Percentiles rank a stretch among this genome's conserved stretches.
Conservation (phyloP, 2,888 invertebrate genomes). For the Bibio marci region DNA sequence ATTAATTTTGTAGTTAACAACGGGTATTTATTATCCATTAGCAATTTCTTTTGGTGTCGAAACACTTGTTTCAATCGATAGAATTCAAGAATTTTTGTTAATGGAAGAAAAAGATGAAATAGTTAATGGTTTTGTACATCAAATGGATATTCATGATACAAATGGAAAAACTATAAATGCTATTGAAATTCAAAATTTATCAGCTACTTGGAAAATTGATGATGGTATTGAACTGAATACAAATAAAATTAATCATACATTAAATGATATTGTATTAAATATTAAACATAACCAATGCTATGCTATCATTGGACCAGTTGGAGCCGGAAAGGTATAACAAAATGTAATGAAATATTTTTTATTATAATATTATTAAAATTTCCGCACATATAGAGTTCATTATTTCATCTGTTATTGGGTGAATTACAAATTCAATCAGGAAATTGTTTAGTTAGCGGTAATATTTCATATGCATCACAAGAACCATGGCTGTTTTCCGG, state of each 20-base stretch:
- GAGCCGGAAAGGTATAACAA: constrained; percentile 56
- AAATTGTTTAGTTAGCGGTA: constrained; percentile 33
- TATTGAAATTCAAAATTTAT: constrained; percentile 27
- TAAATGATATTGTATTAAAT: constrained; percentile 36
- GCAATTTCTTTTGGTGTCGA: constrained; percentile 41
- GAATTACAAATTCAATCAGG: constrained; percentile 39
- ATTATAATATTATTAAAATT: not conserved
- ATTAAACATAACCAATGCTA: constrained; percentile 47
- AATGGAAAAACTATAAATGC: constrained; percentile 17
- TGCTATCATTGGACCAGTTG: constrained; percentile 76
- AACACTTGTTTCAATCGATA: constrained; percentile 33
- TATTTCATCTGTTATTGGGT: constrained; percentile 36
- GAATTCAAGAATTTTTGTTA: constrained; percentile 37
- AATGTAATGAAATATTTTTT: no score
- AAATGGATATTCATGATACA: no score
- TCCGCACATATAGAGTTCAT: constrained; percentile 21
- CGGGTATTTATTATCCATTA: constrained; percentile 41
- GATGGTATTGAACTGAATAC: no score
- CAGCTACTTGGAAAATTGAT: constrained; percentile 31
- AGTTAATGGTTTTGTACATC: constrained; percentile 8
- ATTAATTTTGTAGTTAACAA: constrained; percentile 33
- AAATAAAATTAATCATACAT: no score
- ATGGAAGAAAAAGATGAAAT: constrained; percentile 34
- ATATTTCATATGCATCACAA: constrained; percentile 43
- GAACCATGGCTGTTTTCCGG: constrained; percentile 51